Evolutionary conservation across 2,888 invertebrate species (phyloP).

Genomic region (Disparrhopalites patrizii): DNA sequence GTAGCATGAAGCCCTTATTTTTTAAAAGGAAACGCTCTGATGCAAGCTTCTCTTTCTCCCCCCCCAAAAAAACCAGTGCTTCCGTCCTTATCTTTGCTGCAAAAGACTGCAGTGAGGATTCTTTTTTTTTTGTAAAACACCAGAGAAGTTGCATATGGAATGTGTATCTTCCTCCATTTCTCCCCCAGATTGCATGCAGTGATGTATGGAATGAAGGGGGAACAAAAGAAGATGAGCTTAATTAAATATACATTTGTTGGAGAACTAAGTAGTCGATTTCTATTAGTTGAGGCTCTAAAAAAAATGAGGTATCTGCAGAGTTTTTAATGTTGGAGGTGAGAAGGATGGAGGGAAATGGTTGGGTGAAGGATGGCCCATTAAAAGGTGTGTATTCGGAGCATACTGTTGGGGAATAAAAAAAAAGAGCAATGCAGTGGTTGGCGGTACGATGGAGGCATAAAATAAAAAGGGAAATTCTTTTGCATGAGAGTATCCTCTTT

Average conservation of each 20-base stretch:
- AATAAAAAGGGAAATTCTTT: constrained; percentile 15
- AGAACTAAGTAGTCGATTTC: background rate
- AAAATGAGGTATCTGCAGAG: background rate
- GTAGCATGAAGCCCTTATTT: no score
- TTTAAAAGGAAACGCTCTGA: no score
- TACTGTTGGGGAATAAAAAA: no score
- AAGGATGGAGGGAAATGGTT: background rate
- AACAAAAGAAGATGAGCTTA: constrained; percentile 15
- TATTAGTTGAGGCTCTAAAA: background rate
- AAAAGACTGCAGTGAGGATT: no score
- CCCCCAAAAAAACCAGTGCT: no score
- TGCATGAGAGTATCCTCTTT: constrained; percentile 15
- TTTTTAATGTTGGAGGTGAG: background rate
- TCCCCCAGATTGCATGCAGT: no score
- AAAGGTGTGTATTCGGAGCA: no score
- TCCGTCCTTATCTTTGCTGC: no score
- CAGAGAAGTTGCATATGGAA: no score
- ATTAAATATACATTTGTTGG: constrained; percentile 23
- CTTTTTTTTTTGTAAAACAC: no score
- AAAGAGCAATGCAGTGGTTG: no score
- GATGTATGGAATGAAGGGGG: constrained; percentile 1
- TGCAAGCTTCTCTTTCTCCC: no score
- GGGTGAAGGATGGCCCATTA: background rate
- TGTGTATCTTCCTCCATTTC: background rate
- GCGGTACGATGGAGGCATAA: constrained; percentile 5